Percentiles rank a stretch among this genome's conserved stretches.
Conservation (phyloP, 2,888 invertebrate species). For the Entomobrya multifasciata region DNA sequence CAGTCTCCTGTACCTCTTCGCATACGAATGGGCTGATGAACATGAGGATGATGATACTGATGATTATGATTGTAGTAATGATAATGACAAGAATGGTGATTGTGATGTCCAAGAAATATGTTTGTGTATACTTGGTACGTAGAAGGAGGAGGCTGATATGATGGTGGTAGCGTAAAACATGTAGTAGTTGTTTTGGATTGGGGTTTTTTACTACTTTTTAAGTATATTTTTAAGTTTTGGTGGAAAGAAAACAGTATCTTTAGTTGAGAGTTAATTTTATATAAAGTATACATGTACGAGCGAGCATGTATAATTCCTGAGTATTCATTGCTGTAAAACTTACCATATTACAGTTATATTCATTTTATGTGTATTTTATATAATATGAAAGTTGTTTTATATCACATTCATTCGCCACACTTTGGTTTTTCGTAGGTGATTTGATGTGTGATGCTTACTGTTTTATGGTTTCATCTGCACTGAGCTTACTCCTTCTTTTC, state of each 20-base stretch:
- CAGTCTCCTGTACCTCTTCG: slow-evolving; percentile 63
- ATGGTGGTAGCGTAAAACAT: slow-evolving; percentile 31
- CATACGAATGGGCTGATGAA: slow-evolving; percentile 77
- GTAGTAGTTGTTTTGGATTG: slow-evolving; percentile 37
- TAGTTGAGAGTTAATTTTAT: neutral
- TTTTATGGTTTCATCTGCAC: slow-evolving; percentile 73
- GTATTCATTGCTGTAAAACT: slow-evolving; percentile 48
- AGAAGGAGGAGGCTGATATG: slow-evolving; percentile 25
- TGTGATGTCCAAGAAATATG: slow-evolving; percentile 71
- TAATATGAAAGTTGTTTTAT: slow-evolving; percentile 32
- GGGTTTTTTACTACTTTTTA: slow-evolving; percentile 42
- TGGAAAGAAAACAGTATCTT: slow-evolving; percentile 29
- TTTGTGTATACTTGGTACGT: no score
- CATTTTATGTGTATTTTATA: neutral
- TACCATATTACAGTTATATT: slow-evolving; percentile 65
- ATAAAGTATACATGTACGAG: neutral
- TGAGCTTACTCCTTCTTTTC: slow-evolving; percentile 46
- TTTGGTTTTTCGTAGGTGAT: slow-evolving; percentile 48
- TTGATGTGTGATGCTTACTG: slow-evolving; percentile 69
- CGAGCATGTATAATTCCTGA: slow-evolving; percentile 16
- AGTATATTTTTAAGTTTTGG: slow-evolving; percentile 27
- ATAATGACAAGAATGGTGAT: slow-evolving; percentile 74
- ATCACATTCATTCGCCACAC: slow-evolving; percentile 46
- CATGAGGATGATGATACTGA: slow-evolving; percentile 61
- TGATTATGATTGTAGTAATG: slow-evolving; percentile 73